Base-by-base conservation (phyloP, 1,140 invertebrate genomes). In the Hylaeus volcanicus region DNA sequence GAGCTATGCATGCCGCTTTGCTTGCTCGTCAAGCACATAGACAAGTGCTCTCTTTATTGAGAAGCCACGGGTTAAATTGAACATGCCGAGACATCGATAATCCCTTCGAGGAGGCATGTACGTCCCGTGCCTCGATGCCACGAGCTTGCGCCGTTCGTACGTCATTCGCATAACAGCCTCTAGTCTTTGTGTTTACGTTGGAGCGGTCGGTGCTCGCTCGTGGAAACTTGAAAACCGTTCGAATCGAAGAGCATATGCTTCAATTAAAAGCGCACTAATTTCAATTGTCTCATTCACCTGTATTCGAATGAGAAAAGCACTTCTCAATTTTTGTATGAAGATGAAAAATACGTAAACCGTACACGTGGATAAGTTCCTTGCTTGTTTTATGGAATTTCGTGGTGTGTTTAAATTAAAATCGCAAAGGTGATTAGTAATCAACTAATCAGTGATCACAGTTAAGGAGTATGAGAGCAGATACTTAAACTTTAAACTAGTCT, bases 141-240 rank as follows among this genome's bases (percentile, higher is more conserved):
- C 69, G 81, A 58, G 64, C n/a, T 75, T 83, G 81, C 82, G 82
- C 81, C 5, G 64, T 84, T 51, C 48, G 53, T 15, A 11, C 37
- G 3, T 3, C 41, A 5, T 39, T 26, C 43, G 48, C n/a, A 37
- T 26, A 37, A 56, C 63, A 9, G 51, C 11, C 51, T 51, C 6
- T 1, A 53, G 74, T 66, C 3, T n/a, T 45, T 8, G 45, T 63
- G 58, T 75, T 75, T 75, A 55, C 45, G 6, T 41, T 14, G 45
- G n/a, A 26, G 37, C 26, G 45, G 12, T 3, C 15, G 0, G 43
- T 45, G 6, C 12, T 15, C 6, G 56, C 37, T 61, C 6, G n/a
- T 45, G 3, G 12, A 8, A 39, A 37, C 3, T 69, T 1, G 9
- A 5, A 9, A 8, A 51, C 51, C 51, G 6, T 9, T 51, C 51